Percentiles rank a stretch among this genome's conserved stretches.
Evolutionary conservation across 2,113 vertebrate species (phyloP).

Genomic region (Triplophysa rosa): DNA sequence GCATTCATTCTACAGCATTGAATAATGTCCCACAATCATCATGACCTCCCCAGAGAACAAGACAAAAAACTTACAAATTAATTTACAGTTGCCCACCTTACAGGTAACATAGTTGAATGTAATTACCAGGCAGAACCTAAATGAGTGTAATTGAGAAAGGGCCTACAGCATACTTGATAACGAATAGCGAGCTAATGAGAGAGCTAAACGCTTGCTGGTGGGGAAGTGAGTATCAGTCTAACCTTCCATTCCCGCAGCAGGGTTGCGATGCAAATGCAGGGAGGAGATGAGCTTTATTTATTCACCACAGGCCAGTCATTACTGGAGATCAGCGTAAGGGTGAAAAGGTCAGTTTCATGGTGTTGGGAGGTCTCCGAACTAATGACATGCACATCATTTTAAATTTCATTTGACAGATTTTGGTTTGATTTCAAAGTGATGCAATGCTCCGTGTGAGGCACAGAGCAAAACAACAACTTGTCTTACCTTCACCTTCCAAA

Average conservation of each 20-base stretch:
- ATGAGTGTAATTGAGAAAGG: constrained; percentile 78
- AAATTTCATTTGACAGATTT: no score
- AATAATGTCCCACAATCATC: constrained; percentile 61
- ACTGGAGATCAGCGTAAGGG: constrained; percentile 55
- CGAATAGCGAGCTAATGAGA: constrained; percentile 74
- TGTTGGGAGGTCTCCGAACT: constrained; percentile 3
- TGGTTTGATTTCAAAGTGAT: no score
- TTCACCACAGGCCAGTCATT: constrained; percentile 29
- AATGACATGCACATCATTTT: background rate
- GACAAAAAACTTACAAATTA: constrained; percentile 77
- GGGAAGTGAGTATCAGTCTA: constrained; percentile 54
- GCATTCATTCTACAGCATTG: constrained; percentile 61
- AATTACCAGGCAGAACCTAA: constrained; percentile 77
- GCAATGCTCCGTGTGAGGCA: no score
- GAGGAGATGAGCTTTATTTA: constrained; percentile 16
- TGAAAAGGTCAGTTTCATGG: constrained; percentile 66
- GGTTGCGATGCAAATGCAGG: background rate
- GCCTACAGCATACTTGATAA: constrained; percentile 78
- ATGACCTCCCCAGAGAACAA: constrained; percentile 71
- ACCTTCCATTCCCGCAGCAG: background rate
- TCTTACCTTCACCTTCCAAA: no score
- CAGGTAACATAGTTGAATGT: constrained; percentile 79
- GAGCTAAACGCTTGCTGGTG: constrained; percentile 65
- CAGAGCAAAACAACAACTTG: no score
- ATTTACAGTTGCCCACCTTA: constrained; percentile 80